Evolutionary conservation across 2,888 invertebrate genomes (phyloP).

Genomic region (Azorinus chamasolen): DNA sequence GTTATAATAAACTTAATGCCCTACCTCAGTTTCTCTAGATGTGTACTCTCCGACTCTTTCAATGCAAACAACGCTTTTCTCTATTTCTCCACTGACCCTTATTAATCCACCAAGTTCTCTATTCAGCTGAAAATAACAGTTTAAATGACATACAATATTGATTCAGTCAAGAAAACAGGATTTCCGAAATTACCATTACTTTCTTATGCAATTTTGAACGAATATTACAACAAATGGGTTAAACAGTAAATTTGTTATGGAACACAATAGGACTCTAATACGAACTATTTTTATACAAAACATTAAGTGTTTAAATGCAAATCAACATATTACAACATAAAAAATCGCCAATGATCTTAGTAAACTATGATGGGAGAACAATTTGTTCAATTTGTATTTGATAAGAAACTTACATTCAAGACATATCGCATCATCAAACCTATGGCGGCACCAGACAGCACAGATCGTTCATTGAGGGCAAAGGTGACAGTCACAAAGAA

Average conservation of each 20-base stretch:
- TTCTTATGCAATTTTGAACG: too few species aligned
- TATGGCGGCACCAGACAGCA: constrained; percentile 1
- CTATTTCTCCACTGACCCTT: constrained; percentile 12
- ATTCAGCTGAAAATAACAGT: constrained; percentile 16
- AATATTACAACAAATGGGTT: too few species aligned
- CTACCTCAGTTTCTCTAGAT: constrained; percentile 33
- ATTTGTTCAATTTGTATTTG: neutral
- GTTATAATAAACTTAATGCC: too few species aligned
- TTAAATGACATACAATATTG: neutral
- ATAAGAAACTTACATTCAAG: neutral
- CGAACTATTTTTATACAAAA: too few species aligned
- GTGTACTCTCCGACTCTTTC: constrained; percentile 66
- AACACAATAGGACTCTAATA: too few species aligned
- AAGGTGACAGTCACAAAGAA: constrained; percentile 1
- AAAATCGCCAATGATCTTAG: too few species aligned
- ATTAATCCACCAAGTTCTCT: constrained; percentile 19
- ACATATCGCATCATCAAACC: neutral
- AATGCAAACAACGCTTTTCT: constrained; percentile 26
- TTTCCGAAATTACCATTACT: too few species aligned
- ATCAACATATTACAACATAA: too few species aligned
- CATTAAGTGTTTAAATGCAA: too few species aligned
- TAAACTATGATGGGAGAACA: too few species aligned
- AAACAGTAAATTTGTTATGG: too few species aligned
- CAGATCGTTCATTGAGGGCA: constrained; percentile 1
- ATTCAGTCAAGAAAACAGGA: too few species aligned